A percentile compares a stretch with the other conserved stretches of the same genome.
These are phyloP conservation scores for Atlantisia rogersi DNA, from an alignment of 2,113 vertebrate species.

Conservation along the genomic window DNA sequence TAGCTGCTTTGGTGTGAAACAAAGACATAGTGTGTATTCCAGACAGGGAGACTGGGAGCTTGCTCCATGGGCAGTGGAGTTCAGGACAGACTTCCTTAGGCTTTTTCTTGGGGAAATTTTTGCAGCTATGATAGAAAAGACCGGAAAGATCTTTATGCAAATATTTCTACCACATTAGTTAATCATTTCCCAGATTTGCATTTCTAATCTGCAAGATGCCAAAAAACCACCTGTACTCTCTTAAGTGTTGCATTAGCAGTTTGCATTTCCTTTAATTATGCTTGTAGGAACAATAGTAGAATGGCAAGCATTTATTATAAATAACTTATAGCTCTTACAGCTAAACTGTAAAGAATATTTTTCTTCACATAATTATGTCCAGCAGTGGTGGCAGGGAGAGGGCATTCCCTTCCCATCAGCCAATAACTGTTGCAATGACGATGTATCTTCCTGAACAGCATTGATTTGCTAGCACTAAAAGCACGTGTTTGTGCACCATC, in stretches of 20 bases:
- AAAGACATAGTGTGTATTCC: neutral
- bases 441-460: neutral
- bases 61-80: neutral
- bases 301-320: neutral
- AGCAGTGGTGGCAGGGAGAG: neutral
- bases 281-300: neutral
- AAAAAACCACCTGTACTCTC: constrained; percentile 10
- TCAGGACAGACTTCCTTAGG: neutral
- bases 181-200: constrained; percentile 63
- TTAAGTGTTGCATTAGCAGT: neutral
- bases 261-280: neutral
- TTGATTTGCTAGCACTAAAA: neutral
- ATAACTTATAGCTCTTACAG: neutral
- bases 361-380: neutral
- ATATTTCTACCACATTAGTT: constrained; percentile 51
- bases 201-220: constrained; percentile 51
- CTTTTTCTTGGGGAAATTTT: neutral
- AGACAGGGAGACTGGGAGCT: neutral
- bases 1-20: neutral
- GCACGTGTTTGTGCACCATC: neutral
- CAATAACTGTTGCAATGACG: neutral
- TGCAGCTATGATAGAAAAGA: neutral
- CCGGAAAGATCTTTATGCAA: constrained; percentile 23
- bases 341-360: neutral
- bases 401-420: neutral